Percentiles rank a stretch among this genome's conserved stretches.
Evolutionary conservation across 2,113 vertebrate genomes (phyloP).

Genomic region (Dolichallabes microphthalmus): DNA sequence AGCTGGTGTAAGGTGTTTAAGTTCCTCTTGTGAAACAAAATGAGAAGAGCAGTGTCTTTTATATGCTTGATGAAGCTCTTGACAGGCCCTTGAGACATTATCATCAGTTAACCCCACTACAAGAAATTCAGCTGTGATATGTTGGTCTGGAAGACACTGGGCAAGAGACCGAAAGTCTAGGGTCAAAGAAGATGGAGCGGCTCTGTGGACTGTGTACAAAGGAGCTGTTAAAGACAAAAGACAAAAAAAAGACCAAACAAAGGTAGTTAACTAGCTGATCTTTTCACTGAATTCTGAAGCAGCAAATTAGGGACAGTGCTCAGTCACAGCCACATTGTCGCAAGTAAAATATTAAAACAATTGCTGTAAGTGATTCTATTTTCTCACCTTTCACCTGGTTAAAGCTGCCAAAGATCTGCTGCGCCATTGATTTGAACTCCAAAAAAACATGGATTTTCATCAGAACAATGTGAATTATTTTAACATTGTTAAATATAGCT

Average conservation of each 20-base stretch:
- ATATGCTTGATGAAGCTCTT: slow-evolving; percentile 49
- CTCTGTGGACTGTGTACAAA: slow-evolving; percentile 4
- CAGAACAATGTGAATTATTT: slow-evolving; percentile 55
- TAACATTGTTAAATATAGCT: slow-evolving; percentile 24
- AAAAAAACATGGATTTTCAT: slow-evolving; percentile 60
- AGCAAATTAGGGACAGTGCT: background rate
- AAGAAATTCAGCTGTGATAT: slow-evolving; percentile 50
- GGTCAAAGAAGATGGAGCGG: background rate
- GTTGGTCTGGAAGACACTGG: background rate
- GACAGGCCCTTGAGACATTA: slow-evolving; percentile 41
- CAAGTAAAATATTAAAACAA: background rate
- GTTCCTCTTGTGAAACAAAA: slow-evolving; percentile 31
- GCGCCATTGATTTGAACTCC: slow-evolving; percentile 55
- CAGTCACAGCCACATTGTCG: background rate
- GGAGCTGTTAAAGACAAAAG: slow-evolving; percentile 16
- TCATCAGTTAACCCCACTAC: slow-evolving; percentile 51
- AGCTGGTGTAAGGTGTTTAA: background rate
- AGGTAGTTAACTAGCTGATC: background rate
- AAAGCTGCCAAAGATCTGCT: slow-evolving; percentile 40
- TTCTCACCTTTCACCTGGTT: slow-evolving; percentile 48
- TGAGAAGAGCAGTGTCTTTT: slow-evolving; percentile 51
- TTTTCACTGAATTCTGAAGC: background rate
- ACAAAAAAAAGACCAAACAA: background rate
- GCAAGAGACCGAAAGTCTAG: background rate
- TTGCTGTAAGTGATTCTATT: background rate